Conservation (phyloP, 92 coral and sea anemone species). For the Paramuricea clavata region DNA sequence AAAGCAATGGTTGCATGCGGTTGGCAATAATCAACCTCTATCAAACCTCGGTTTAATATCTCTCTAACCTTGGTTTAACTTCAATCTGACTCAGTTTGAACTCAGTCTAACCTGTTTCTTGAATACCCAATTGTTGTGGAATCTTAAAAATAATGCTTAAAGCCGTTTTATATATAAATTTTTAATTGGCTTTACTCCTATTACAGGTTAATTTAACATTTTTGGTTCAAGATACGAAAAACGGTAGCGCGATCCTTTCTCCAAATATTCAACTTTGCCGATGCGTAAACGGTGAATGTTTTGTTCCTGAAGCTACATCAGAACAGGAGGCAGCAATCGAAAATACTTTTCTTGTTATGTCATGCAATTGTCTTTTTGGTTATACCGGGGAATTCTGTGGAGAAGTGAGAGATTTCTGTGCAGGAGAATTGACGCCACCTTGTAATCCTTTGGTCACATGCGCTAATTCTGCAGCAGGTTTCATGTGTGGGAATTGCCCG, state of each 20-base stretch:
- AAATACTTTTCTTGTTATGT: constrained; percentile 70
- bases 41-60: no score
- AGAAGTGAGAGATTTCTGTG: constrained; percentile 74
- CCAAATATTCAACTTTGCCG: constrained; percentile 79
- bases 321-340: constrained; percentile 3
- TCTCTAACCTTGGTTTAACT: no score
- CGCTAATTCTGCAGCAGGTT: constrained; percentile 69
- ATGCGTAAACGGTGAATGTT: constrained; percentile 71
- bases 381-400: constrained; percentile 79
- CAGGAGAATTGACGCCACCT: constrained; percentile 66
- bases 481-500: constrained; percentile 82
- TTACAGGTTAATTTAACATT: constrained; percentile 70
- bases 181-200: no score
- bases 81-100: no score
- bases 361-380: constrained; percentile 73
- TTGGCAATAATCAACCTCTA: no score
- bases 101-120: no score
- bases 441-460: constrained; percentile 81
- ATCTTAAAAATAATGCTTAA: no score
- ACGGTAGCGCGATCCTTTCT: constrained; percentile 65
- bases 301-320: constrained; percentile 52
- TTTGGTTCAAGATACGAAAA: constrained; percentile 70
- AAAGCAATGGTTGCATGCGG: no score
- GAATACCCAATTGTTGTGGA: no score
- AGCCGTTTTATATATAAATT: no score